Evolutionary conservation across 2,113 vertebrate genomes (phyloP), one percentile per base, ranked within the genome.

Genomic region (Datnioides undecimradiatus): DNA sequence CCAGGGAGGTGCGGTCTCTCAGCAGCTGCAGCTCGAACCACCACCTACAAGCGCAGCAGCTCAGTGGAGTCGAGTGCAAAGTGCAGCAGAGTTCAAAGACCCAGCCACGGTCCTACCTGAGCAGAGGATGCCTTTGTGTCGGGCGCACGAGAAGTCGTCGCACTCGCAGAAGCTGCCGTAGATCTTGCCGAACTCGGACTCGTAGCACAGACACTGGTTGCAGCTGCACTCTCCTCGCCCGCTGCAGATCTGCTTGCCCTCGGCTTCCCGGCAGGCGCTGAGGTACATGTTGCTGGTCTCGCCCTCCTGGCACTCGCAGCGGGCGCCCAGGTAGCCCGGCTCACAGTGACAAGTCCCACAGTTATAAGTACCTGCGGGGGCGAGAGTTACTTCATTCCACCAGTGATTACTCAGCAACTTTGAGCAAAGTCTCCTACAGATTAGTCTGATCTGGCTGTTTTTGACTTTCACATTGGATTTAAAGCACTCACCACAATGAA

Each of bases 101-200:
- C 19, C 38, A 2, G 17, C 36, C 13, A 11, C 5, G 0, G 0
- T 74, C 96, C 90, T 94, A 99, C 98, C 98, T 95, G 97, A 99
- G 94, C 98, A 99, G 73, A 99, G 96, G 73, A 97, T 70, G 8
- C 98, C 98, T 87, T 96, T 98, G 93, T 97, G 98, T 21, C 98
- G 93, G 65, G 98, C 96, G 1, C 98, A 99, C 84, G 98, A 98
- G 94, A 99, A 99, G 95, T 98, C 96, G 4, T 99, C 97, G 0
- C 98, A 99, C 90, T 99, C 96, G 40, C 98, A 99, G 96, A 96
- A 99, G 73, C 94, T 90, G 12, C 98, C 98, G 0, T 99, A 99
- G 91, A 99, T 98, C 93, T 96, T 97, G 10, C 98, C 98, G 0
- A 99, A 99, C 92, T 98, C 98, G 0, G 97, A 99, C 90, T 98